These are phyloP conservation scores for Myzus persicae DNA, from an alignment of 1,140 invertebrate genomes.

Conservation along the genomic window DNA sequence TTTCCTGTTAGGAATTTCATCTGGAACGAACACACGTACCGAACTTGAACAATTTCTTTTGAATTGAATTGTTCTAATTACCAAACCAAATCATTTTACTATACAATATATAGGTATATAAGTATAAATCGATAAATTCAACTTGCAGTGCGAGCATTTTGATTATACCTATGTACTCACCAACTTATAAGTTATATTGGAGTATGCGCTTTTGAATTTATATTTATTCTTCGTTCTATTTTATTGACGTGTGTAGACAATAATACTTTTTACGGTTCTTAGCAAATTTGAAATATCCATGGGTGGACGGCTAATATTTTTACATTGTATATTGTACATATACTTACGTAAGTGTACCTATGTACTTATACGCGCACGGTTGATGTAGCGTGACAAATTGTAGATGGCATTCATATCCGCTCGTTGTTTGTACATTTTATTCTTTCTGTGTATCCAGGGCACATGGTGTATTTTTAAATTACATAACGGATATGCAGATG, in stretches of 20 bases:
- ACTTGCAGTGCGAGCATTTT: background rate
- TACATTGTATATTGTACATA: constrained; percentile 18
- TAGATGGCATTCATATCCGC: background rate
- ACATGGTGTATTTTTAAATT: constrained; percentile 19
- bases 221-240: background rate
- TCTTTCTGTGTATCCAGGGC: constrained; percentile 20
- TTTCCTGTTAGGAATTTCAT: constrained; percentile 21
- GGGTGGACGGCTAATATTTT: background rate
- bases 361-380: constrained; percentile 28
- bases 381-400: constrained; percentile 44
- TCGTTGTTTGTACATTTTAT: constrained; percentile 18
- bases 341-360: background rate
- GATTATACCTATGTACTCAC: background rate
- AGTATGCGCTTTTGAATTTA: background rate
- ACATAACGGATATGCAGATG: constrained; percentile 40
- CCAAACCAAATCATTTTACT: background rate
- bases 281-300: background rate
- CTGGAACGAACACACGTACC: constrained; percentile 13
- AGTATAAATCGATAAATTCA: background rate
- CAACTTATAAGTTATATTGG: too few relatives aligned
- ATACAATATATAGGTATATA: background rate
- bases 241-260: background rate
- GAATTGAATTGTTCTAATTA: constrained; percentile 6
- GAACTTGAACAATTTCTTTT: constrained; percentile 15
- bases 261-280: constrained; percentile 16